A percentile compares a stretch with the other conserved stretches of the same genome.
Evolutionary conservation across 1,140 invertebrate species (phyloP).

Genomic region (Meloidogyne floridensis): DNA sequence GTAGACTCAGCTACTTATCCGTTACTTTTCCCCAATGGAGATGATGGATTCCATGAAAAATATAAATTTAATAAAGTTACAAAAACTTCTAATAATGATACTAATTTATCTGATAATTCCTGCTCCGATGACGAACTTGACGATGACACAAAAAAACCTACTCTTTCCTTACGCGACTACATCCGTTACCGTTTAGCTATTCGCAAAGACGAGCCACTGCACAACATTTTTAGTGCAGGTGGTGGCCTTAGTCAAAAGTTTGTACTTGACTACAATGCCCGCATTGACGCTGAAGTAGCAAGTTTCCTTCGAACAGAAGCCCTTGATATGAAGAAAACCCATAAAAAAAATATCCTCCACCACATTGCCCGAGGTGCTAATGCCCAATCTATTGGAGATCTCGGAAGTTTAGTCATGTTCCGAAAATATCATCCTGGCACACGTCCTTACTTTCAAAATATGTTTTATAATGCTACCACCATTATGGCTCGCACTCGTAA

Average conservation of each 20-base stretch:
- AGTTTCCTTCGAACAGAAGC: not conserved
- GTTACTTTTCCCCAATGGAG: not conserved
- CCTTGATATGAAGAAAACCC: not conserved
- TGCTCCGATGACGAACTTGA: not conserved
- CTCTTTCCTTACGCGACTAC: not conserved
- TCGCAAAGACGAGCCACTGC: not conserved
- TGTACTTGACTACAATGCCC: not conserved
- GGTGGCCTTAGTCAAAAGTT: not conserved
- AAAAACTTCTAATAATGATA: not conserved
- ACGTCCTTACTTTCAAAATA: not conserved
- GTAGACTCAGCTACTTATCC: not conserved
- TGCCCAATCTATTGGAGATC: not conserved
- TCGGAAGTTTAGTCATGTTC: conserved; percentile 12
- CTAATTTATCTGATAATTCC: not conserved
- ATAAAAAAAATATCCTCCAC: conserved; percentile 2
- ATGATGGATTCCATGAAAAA: conserved; percentile 2
- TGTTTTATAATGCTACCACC: not conserved
- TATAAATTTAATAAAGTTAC: not conserved
- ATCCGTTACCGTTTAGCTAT: not conserved
- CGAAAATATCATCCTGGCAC: not conserved
- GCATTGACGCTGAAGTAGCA: not conserved
- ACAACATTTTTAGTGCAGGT: not conserved
- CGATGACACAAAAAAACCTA: not conserved
- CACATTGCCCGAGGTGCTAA: not conserved
- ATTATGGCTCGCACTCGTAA: conserved; percentile 3